These are phyloP conservation scores for Plebejus anna DNA, from an alignment of 2,888 invertebrate species.

Conservation along the genomic window DNA sequence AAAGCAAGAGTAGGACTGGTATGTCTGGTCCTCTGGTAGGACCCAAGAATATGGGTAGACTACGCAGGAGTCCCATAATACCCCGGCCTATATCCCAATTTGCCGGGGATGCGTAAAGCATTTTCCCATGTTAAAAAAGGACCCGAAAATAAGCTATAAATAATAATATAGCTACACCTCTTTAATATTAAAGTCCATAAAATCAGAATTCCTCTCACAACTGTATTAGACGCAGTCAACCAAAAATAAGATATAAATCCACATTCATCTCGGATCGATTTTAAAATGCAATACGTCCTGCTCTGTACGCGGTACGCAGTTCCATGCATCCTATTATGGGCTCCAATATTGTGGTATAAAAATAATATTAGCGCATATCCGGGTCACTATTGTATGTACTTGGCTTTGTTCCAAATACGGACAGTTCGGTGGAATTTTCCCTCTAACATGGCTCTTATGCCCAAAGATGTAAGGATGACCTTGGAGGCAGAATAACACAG, in stretches of 20 bases:
- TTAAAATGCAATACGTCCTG: slow-evolving; percentile 14
- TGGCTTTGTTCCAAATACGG: slow-evolving; percentile 36
- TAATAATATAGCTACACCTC: not conserved
- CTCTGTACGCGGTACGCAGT: not conserved
- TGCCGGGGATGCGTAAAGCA: too few relatives aligned
- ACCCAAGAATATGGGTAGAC: too few relatives aligned
- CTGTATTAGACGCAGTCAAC: slow-evolving; percentile 16
- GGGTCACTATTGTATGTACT: slow-evolving; percentile 33
- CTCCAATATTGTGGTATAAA: slow-evolving; percentile 29
- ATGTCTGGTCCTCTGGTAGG: too few relatives aligned
- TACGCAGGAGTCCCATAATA: too few relatives aligned
- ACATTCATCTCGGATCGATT: slow-evolving; percentile 5
- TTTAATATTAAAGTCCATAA: not conserved
- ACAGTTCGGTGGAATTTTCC: not conserved
- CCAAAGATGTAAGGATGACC: not conserved
- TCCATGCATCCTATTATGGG: slow-evolving; percentile 21
- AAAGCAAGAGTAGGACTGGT: not conserved
- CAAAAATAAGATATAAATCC: slow-evolving; percentile 19
- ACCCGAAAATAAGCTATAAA: too few relatives aligned
- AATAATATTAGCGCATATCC: slow-evolving; percentile 30
- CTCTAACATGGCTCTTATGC: not conserved
- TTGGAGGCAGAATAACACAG: slow-evolving; percentile 33
- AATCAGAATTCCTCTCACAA: not conserved
- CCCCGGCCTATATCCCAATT: too few relatives aligned
- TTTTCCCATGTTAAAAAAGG: too few relatives aligned